A percentile compares a stretch with the other conserved stretches of the same genome.
Conservation (phyloP, 1,140 invertebrate species). For the Drosophila quadrilineata region DNA sequence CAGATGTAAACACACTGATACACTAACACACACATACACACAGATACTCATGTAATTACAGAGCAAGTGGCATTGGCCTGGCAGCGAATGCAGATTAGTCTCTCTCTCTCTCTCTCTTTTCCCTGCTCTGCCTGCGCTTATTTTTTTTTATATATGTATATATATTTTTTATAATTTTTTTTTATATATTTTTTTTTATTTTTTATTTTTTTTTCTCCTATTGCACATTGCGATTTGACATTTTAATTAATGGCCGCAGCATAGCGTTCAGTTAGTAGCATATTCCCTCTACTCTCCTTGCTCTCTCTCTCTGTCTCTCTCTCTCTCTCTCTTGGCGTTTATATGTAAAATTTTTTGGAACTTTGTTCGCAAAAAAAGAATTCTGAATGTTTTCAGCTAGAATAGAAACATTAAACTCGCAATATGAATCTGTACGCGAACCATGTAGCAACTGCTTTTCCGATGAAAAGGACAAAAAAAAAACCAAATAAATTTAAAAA, state of each 20-base stretch:
- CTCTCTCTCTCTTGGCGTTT: too few relatives aligned
- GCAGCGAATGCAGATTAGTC: slow-evolving; percentile 40
- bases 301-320: too few relatives aligned
- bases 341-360: too few relatives aligned
- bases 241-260: slow-evolving; percentile 46
- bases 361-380: slow-evolving; percentile 3
- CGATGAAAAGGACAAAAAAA: neutral
- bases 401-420: neutral
- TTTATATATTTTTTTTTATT: too few relatives aligned
- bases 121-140: neutral
- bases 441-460: neutral
- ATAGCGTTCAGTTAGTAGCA: neutral
- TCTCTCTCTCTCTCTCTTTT: neutral
- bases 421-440: neutral
- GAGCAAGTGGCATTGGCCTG: neutral
- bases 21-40: neutral
- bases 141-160: too few relatives aligned
- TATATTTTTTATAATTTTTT: too few relatives aligned
- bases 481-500: neutral
- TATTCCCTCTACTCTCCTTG: too few relatives aligned
- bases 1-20: neutral
- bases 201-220: too few relatives aligned
- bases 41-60: slow-evolving; percentile 2
- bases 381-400: slow-evolving; percentile 8
- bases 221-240: slow-evolving; percentile 35